Evolutionary conservation across 2,113 vertebrate genomes (phyloP).

Genomic region (Marmota flaviventris): DNA sequence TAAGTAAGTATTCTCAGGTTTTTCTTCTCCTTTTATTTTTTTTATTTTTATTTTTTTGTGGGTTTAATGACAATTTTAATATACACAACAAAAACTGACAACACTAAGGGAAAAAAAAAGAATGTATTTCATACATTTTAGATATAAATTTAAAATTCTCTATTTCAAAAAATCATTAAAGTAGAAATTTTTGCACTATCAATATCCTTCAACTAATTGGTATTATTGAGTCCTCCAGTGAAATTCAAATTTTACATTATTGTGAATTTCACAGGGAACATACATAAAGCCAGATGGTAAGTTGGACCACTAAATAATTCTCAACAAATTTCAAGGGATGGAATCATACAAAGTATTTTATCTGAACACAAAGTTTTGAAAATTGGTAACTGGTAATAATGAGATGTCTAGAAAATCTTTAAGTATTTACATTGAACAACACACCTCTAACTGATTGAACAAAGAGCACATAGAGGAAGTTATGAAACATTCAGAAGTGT

Average conservation of each 20-base stretch:
- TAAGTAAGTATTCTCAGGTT: neutral
- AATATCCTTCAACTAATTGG: neutral
- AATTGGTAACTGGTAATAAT: neutral
- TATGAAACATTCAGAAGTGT: neutral
- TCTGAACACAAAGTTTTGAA: neutral
- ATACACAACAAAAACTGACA: neutral
- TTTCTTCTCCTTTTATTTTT: neutral
- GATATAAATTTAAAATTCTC: neutral
- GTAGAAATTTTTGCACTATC: neutral
- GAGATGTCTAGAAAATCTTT: neutral
- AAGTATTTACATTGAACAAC: neutral
- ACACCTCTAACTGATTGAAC: neutral
- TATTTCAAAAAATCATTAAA: neutral
- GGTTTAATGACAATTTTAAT: neutral
- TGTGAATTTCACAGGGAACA: neutral
- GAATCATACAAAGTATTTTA: neutral
- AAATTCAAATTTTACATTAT: neutral
- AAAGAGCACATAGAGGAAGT: neutral
- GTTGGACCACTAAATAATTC: rapidly evolving
- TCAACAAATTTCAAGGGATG: neutral
- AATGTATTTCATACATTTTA: neutral
- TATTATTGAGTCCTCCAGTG: neutral
- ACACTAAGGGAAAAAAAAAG: neutral
- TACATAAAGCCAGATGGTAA: neutral
- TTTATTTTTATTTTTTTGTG: no score